Base-by-base conservation (phyloP, 2,888 invertebrate species). In the Eupithecia tripunctaria region DNA sequence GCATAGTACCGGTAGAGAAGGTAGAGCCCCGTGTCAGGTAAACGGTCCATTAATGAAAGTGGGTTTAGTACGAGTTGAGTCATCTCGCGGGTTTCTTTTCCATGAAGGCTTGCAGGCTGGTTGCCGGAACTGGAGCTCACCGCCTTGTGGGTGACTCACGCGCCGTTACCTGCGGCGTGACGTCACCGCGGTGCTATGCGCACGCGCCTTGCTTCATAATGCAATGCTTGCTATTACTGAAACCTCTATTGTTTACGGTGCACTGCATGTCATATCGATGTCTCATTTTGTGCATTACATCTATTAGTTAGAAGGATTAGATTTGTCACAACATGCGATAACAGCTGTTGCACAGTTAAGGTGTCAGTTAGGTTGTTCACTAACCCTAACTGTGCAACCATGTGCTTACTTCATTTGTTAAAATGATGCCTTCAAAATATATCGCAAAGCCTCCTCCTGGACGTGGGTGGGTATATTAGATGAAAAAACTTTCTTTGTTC, bases 111-210 rank as follows among this genome's bases (percentile, higher is more conserved):
- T 77, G 71, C 78, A 72, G 74, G 72, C 62, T 71, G 74, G 78
- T 83, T 83, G 80, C 81, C 82, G 84, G 85, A 82, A 87, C 80
- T 78, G 71, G n/a, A 78, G 78, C 79, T 10, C 63, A n/a, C n/a
- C 27, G 59, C 60, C 27, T 2, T 2, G 29, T 8, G n/a, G 68
- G 74, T 82, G 81, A 80, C 67, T 84, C 83, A 85, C 56, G 47
- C 47, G 47, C n/a, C 73, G 67, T 70, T 75, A 75, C 79, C 75
- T 76, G 75, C 32, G 18, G 71, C 29, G 74, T 90, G 89, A 90
- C 91, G 90, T 91, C 89, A 90, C 76, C 81, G 71, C 72, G 70
- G 80, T 84, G 86, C 84, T 85, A 90, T 90, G 89, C 87, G 86
- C 78, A 84, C 83, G 82, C 85, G 18, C 15, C 60, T 18, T 32